These are phyloP conservation scores for Grammomys dolichurus DNA, from an alignment of 2,113 vertebrate genomes.

Conservation along the genomic window DNA sequence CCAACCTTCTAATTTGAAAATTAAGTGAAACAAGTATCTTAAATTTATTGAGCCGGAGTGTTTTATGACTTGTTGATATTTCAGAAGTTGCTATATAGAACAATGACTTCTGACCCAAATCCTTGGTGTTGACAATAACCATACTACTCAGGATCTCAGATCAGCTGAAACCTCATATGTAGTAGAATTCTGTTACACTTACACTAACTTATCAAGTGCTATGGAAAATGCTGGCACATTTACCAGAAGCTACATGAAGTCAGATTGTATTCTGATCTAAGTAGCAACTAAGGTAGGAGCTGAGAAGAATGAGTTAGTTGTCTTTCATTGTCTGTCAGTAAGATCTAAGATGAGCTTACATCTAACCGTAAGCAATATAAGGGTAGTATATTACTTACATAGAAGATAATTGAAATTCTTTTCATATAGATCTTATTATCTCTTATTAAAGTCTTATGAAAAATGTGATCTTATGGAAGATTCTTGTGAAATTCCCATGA, in stretches of 20 bases:
- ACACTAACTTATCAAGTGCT: background rate
- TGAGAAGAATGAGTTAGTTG: background rate
- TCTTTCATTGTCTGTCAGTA: conserved; percentile 19
- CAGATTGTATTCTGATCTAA: conserved; percentile 28
- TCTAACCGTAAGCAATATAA: conserved; percentile 19
- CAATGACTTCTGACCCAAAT: conserved; percentile 43
- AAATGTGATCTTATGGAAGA: conserved; percentile 20
- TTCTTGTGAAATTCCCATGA: conserved; percentile 29
- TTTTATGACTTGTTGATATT: background rate
- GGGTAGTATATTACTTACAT: conserved; percentile 31
- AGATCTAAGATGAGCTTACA: conserved; percentile 14
- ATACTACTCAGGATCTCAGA: conserved; percentile 23
- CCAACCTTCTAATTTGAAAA: conserved; percentile 48
- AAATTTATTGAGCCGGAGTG: conserved; percentile 9
- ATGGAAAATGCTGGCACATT: conserved; percentile 34
- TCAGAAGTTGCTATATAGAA: background rate
- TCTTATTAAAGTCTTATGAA: conserved; percentile 20
- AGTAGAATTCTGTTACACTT: background rate
- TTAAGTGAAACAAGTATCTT: conserved; percentile 3
- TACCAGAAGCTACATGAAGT: background rate
- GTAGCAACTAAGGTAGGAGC: conserved; percentile 7
- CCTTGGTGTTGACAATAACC: background rate
- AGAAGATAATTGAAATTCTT: conserved; percentile 24
- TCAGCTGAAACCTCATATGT: background rate
- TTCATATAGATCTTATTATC: conserved; percentile 19